phyloP scores from a whole-genome alignment of 2,888 invertebrate genomes.

The Nycteola revayana region DNA sequence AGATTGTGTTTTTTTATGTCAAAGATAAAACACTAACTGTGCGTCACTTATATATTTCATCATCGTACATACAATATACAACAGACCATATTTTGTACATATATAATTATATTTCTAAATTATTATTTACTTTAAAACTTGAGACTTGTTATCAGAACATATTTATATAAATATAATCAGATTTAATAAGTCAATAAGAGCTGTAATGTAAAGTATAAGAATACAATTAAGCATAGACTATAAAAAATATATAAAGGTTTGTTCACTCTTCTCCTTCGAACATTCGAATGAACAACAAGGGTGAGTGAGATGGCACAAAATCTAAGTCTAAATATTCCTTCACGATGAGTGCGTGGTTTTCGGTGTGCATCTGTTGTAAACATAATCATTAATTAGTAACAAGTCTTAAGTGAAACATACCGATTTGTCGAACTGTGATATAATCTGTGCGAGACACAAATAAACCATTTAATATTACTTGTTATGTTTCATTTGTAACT shows the following conservation, averaged over 20 bases:
- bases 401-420: slow-evolving; percentile 11
- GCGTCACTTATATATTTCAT: slow-evolving; percentile 31
- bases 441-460: slow-evolving; percentile 26
- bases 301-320: too few relatives aligned
- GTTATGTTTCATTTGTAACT: slow-evolving; percentile 23
- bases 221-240: too few relatives aligned
- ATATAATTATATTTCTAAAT: slow-evolving; percentile 9
- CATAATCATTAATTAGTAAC: slow-evolving; percentile 2
- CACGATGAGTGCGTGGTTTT: too few relatives aligned
- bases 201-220: too few relatives aligned
- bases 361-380: too few relatives aligned
- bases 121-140: slow-evolving; percentile 19
- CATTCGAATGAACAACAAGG: too few relatives aligned
- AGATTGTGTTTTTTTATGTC: too few relatives aligned
- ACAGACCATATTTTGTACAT: slow-evolving; percentile 38
- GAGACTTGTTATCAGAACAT: slow-evolving; percentile 21
- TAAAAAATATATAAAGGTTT: too few relatives aligned
- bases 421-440: slow-evolving; percentile 17
- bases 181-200: too few relatives aligned
- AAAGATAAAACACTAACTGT: slow-evolving; percentile 16
- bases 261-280: too few relatives aligned
- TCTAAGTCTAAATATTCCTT: too few relatives aligned
- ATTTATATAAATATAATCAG: not conserved
- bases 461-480: slow-evolving; percentile 23
- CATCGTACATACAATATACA: slow-evolving; percentile 27